Conservation (phyloP, 2,113 vertebrate genomes). For the Entosphenus tridentatus region DNA sequence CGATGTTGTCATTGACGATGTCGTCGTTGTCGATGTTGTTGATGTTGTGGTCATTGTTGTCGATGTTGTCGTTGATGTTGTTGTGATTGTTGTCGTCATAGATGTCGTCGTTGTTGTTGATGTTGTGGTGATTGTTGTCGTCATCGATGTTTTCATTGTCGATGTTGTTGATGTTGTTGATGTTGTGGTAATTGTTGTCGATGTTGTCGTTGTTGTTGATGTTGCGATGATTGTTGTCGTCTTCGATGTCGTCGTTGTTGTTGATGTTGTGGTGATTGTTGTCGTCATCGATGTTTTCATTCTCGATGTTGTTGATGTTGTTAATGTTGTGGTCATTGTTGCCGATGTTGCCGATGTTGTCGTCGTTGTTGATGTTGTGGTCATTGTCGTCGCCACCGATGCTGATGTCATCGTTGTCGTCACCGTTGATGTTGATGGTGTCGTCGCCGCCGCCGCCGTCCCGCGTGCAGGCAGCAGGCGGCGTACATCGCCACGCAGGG, state of each 20-base stretch:
- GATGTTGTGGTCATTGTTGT: slow-evolving; percentile 1
- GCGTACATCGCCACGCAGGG: slow-evolving; percentile 88
- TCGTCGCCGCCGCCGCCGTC: background rate
- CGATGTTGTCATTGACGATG: background rate
- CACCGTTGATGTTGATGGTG: background rate
- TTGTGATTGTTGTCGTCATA: too few relatives aligned
- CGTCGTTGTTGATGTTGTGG: background rate
- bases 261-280: background rate
- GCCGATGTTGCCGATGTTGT: background rate
- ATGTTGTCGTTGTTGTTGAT: background rate
- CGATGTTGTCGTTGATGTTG: background rate
- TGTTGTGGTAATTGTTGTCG: background rate
- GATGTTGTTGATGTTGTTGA: background rate
- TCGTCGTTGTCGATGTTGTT: background rate
- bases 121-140: background rate
- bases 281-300: background rate
- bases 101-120: background rate
- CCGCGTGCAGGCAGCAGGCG: slow-evolving; percentile 51
- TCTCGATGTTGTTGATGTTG: too few relatives aligned
- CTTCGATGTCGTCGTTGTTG: background rate
- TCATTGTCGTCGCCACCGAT: background rate
- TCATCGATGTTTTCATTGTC: background rate
- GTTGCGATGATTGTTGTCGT: too few relatives aligned
- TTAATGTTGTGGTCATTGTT: background rate
- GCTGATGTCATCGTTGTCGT: background rate